Conservation (phyloP, 2,888 invertebrate species). For the Drosophila lacicola region DNA sequence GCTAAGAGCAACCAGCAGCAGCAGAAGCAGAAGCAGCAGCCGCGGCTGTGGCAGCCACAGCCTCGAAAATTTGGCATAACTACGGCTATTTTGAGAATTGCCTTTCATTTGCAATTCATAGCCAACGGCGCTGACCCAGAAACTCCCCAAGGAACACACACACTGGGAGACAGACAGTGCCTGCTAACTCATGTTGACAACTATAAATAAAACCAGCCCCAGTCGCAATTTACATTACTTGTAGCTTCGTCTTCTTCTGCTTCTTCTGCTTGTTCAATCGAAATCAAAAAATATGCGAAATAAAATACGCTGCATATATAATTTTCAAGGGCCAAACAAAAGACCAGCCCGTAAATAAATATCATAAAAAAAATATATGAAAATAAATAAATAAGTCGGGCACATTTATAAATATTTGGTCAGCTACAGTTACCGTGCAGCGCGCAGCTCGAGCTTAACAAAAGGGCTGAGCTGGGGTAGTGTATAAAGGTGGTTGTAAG, state of each 20-base stretch:
- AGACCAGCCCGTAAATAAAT: slow-evolving; percentile 63
- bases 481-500: neutral
- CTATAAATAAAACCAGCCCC: slow-evolving; percentile 55
- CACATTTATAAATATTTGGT: slow-evolving; percentile 73
- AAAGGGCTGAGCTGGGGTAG: slow-evolving; percentile 52
- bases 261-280: neutral
- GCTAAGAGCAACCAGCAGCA: slow-evolving; percentile 49
- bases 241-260: slow-evolving; percentile 32
- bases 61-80: slow-evolving; percentile 60
- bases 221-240: slow-evolving; percentile 35
- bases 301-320: slow-evolving; percentile 30
- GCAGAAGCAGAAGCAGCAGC: slow-evolving; percentile 1
- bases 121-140: slow-evolving; percentile 65
- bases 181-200: slow-evolving; percentile 63
- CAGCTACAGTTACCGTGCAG: slow-evolving; percentile 65
- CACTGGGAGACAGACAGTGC: slow-evolving; percentile 13
- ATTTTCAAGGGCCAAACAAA: slow-evolving; percentile 42
- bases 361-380: slow-evolving; percentile 70
- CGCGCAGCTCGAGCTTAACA: slow-evolving; percentile 48
- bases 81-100: slow-evolving; percentile 64
- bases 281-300: slow-evolving; percentile 26
- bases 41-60: slow-evolving; percentile 28
- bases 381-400: slow-evolving; percentile 69
- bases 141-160: slow-evolving; percentile 59
- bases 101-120: slow-evolving; percentile 65